phyloP scores from a whole-genome alignment of 1,140 invertebrate genomes.

The Drosophila ambigua region DNA sequence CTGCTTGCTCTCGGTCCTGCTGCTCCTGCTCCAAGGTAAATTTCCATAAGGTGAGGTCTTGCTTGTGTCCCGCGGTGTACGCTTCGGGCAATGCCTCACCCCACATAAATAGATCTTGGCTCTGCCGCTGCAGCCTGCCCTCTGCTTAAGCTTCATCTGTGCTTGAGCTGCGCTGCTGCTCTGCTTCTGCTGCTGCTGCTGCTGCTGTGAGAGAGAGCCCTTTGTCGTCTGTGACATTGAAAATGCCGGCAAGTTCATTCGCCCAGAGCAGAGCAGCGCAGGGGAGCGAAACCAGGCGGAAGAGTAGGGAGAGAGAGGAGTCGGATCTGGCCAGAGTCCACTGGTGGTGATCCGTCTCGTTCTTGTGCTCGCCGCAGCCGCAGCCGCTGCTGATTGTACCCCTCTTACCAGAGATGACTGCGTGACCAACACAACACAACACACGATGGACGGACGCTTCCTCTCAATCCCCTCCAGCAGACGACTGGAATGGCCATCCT shows the following conservation, averaged over 20 bases:
- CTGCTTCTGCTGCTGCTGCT: conserved; percentile 3
- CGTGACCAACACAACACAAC: too few species aligned
- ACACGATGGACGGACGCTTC: too few species aligned
- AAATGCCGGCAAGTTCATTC: conserved; percentile 77
- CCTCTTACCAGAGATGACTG: conserved; percentile 3
- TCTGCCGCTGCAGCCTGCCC: not conserved
- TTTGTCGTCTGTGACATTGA: conserved; percentile 72
- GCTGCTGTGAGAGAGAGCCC: conserved; percentile 20
- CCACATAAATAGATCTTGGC: too few species aligned
- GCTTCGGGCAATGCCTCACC: too few species aligned
- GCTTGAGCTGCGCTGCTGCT: too few species aligned
- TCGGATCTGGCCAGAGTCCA: conserved; percentile 31
- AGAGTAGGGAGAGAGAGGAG: not conserved
- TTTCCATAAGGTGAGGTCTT: too few species aligned
- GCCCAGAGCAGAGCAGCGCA: conserved; percentile 27
- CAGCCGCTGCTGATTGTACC: not conserved
- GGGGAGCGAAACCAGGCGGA: not conserved
- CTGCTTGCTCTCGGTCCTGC: not conserved
- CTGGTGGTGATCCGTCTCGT: conserved; percentile 17
- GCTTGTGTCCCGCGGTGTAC: too few species aligned
- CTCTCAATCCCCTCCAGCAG: too few species aligned
- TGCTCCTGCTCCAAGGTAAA: conserved; percentile 1
- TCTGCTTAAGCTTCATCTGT: too few species aligned
- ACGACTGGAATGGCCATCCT: too few species aligned
- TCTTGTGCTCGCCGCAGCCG: not conserved